Percentiles rank a stretch among this genome's conserved stretches.
phyloP scores from a whole-genome alignment of 2,888 invertebrate species.

The Ectemnius lituratus region DNA sequence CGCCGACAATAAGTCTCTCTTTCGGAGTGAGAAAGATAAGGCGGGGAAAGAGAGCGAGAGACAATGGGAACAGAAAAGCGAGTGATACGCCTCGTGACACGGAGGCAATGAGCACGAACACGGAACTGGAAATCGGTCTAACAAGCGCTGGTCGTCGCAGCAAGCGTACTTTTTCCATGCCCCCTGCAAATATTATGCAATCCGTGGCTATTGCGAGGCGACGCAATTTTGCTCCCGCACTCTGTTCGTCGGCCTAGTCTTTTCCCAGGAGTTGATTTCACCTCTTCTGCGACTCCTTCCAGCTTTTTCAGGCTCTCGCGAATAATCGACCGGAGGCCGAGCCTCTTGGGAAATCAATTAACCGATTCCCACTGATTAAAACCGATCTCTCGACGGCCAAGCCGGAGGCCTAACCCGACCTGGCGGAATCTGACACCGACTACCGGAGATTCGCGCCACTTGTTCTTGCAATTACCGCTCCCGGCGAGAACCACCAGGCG shows the following conservation, averaged over 20 bases:
- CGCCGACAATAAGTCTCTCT: no score
- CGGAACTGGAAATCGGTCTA: constrained; percentile 34
- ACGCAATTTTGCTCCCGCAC: constrained; percentile 36
- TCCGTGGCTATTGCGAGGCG: constrained; percentile 35
- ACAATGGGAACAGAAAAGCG: constrained; percentile 32
- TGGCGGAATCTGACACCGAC: background rate
- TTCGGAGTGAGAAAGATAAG: no score
- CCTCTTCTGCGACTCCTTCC: background rate
- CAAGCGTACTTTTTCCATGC: constrained; percentile 17
- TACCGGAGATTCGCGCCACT: background rate
- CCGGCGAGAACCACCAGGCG: no score
- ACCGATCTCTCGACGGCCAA: no score
- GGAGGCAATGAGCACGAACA: constrained; percentile 37
- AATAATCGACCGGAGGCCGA: constrained; percentile 7
- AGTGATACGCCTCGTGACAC: constrained; percentile 5
- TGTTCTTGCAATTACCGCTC: no score
- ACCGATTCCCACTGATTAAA: constrained; percentile 17
- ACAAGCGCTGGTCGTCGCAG: constrained; percentile 28
- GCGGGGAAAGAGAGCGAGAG: background rate
- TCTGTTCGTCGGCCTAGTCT: background rate
- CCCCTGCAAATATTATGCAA: constrained; percentile 42
- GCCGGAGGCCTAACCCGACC: background rate
- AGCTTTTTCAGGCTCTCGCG: no score
- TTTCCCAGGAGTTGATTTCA: constrained; percentile 49
- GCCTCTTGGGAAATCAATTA: constrained; percentile 44